These are phyloP conservation scores for Pipra filicauda DNA, from an alignment of 2,113 vertebrate species.

Conservation along the genomic window DNA sequence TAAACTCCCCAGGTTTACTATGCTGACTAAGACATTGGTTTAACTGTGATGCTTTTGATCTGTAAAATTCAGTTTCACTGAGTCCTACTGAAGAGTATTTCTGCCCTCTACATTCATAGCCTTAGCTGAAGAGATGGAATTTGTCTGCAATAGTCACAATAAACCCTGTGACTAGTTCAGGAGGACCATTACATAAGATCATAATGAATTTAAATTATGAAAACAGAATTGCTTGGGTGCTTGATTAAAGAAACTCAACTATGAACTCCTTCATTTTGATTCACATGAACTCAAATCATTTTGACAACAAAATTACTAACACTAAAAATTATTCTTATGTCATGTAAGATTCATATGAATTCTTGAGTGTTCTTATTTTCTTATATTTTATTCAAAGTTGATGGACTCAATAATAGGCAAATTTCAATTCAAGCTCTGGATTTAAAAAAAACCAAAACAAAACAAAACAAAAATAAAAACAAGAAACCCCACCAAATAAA, in stretches of 20 bases:
- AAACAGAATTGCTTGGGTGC: neutral
- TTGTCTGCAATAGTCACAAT: neutral
- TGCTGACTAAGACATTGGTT: neutral
- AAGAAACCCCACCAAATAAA: neutral
- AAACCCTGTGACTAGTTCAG: neutral
- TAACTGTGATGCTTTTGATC: neutral
- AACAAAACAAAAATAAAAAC: no score
- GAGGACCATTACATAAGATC: neutral
- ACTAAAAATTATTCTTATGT: neutral
- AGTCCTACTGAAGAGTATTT: neutral
- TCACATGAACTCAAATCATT: neutral
- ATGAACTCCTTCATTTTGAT: neutral
- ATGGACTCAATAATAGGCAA: neutral
- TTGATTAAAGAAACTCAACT: neutral
- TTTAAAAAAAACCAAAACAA: neutral
- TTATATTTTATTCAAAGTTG: neutral
- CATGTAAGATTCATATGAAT: neutral
- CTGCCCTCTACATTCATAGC: neutral
- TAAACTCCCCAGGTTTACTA: neutral
- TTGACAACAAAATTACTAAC: neutral
- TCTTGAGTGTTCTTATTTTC: neutral
- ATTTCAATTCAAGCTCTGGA: neutral
- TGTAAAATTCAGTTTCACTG: neutral
- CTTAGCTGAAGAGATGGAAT: neutral
- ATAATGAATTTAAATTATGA: neutral